A percentile compares a stretch with the other conserved stretches of the same genome.
Conservation (phyloP, 2,888 invertebrate species). For the Gisinianus flammeolus region DNA sequence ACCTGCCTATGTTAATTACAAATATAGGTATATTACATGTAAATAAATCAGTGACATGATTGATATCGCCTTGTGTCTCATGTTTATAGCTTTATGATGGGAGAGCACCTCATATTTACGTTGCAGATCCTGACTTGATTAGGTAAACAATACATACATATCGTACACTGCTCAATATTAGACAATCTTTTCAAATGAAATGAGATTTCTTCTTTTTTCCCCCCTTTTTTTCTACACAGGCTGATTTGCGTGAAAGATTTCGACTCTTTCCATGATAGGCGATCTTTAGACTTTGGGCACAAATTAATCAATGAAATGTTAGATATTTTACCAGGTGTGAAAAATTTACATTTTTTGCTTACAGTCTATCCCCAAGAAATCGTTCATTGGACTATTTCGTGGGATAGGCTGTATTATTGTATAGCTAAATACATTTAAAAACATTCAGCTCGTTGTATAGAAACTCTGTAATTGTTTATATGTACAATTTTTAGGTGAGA, state of each 20-base stretch:
- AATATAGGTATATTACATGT: no score
- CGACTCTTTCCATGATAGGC: conserved; percentile 39
- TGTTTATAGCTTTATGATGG: conserved; percentile 41
- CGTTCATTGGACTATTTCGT: no score
- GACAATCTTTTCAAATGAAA: no score
- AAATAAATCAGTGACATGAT: no score
- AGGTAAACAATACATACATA: not conserved
- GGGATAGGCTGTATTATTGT: no score
- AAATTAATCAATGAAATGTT: conserved; percentile 41
- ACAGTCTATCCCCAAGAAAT: no score
- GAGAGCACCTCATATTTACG: conserved; percentile 31
- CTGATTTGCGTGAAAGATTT: conserved; percentile 42
- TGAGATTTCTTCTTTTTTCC: no score
- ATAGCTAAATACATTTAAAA: no score
- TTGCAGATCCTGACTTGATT: conserved; percentile 42
- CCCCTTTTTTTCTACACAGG: not conserved
- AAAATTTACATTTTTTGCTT: not conserved
- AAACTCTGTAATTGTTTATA: no score
- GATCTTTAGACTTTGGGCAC: conserved; percentile 41
- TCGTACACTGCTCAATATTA: no score
- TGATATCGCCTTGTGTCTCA: not conserved
- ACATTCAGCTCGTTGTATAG: no score
- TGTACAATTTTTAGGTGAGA: conserved; percentile 32
- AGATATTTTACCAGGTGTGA: conserved; percentile 41
- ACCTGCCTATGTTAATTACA: no score